Conservation (phyloP, 2,113 vertebrate species). For the Heterotis niloticus region DNA sequence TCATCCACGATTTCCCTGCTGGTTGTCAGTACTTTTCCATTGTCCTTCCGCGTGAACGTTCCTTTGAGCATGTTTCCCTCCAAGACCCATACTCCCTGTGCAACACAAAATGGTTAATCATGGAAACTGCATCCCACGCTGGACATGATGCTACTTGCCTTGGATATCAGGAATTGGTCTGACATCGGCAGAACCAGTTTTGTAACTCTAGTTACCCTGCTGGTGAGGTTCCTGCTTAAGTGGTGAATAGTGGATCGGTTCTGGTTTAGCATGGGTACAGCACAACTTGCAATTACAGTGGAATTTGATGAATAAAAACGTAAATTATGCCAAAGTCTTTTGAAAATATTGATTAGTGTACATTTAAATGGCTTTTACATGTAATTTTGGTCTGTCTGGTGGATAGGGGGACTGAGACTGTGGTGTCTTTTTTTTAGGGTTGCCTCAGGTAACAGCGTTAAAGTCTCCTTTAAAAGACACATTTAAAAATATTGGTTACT, state of each 20-base stretch:
- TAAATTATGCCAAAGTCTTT: too few relatives aligned
- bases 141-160: background rate
- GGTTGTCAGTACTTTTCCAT: conserved; percentile 68
- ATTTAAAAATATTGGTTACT: conserved; percentile 65
- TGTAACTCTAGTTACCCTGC: background rate
- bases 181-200: background rate
- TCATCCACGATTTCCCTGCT: conserved; percentile 62
- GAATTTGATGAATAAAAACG: too few relatives aligned
- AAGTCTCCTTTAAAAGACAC: background rate
- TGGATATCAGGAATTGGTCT: too few relatives aligned
- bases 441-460: background rate
- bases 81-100: conserved; percentile 74
- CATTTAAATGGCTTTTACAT: too few relatives aligned
- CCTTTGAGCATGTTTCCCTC: conserved; percentile 72
- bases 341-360: too few relatives aligned
- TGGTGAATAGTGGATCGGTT: background rate
- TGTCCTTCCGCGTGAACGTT: conserved; percentile 77
- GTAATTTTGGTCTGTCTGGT: too few relatives aligned
- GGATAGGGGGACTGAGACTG: too few relatives aligned
- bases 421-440: background rate
- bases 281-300: too few relatives aligned
- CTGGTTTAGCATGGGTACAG: too few relatives aligned
- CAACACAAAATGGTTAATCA: background rate
- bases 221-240: background rate
- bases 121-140: background rate